phyloP scores from a whole-genome alignment of 1,140 invertebrate species.

The Ceratosolen fusciceps region DNA sequence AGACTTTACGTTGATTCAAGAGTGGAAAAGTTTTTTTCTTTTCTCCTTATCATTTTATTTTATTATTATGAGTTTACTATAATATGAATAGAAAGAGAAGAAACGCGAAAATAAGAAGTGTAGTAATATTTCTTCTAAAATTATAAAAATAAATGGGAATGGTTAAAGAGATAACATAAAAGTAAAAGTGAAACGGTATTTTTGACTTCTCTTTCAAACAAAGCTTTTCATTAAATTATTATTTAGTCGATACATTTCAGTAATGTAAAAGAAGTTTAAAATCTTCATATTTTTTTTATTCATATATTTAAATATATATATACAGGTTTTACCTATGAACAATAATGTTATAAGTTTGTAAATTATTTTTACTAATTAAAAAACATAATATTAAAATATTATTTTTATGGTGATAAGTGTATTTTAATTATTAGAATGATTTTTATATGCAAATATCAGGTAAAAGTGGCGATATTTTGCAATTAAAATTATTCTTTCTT shows the following conservation, averaged over 20 bases:
- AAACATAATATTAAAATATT: background rate
- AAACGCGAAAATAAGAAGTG: background rate
- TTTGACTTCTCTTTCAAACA: background rate
- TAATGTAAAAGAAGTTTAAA: slow-evolving; percentile 3
- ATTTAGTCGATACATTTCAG: background rate
- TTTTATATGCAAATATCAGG: background rate
- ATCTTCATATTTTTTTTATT: slow-evolving; percentile 15
- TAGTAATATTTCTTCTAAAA: slow-evolving; percentile 3
- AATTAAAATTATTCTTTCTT: slow-evolving; percentile 12
- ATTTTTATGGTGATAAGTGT: background rate
- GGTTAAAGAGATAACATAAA: background rate
- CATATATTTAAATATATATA: background rate
- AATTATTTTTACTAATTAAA: slow-evolving; percentile 1
- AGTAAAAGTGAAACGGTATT: background rate
- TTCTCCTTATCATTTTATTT: slow-evolving; percentile 37
- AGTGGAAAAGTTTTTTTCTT: slow-evolving; percentile 33
- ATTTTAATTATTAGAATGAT: slow-evolving; percentile 19
- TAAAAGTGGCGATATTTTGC: slow-evolving; percentile 10
- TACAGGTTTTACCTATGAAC: background rate
- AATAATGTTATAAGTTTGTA: background rate
- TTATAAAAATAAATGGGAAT: slow-evolving; percentile 15
- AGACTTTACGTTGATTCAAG: slow-evolving; percentile 41
- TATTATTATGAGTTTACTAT: slow-evolving; percentile 17
- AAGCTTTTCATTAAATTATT: background rate
- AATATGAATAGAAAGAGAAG: slow-evolving; percentile 18